Evolutionary conservation across 2,113 vertebrate species (phyloP), one percentile per base, ranked within the genome.

Genomic region (Petromus typicus): DNA sequence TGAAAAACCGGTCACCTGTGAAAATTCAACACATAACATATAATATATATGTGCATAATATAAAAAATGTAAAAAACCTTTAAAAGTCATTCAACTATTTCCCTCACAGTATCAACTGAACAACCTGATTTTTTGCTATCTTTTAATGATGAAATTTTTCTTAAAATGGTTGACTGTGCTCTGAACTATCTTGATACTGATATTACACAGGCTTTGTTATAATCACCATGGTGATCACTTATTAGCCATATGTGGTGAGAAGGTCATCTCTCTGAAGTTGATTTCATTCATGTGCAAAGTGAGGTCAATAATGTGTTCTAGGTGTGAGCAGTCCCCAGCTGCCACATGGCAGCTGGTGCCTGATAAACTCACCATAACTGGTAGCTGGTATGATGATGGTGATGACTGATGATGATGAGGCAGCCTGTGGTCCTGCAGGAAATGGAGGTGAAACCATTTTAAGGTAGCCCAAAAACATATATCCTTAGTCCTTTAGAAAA

Each of bases 391-490:
- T 45, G 17, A 57, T 89, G 48, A 56, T 67, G 59, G 59, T 85
- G 71, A 66, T 34, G 61, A 27, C 3, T 66, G 48, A 64, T 43
- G 32, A 56, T 4, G 3, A 40, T 5, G 1, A 85, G 61, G 40
- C n/a, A 82, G 48, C 27, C 30, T 71, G 17, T 78, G 54, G 37
- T 61, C 7, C 73, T 87, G 16, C 3, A 92, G 48, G 56, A 89
- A 94, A 73, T 30, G 30, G 20, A 93, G 86, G 37, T 23, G 45
- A 90, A 95, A 96, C 17, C 91, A 45, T 22, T 78, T 81, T 88
- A 82, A 84, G 34, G 43, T 37, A 56, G 45, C 64, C 78, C 66
- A 89, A 78, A 82, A 82, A 32, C 66, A 85, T 61, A 57, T 34
- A 54, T 40, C 56, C 17, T 56, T 57, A 56, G 59, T 54, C 81